Percentiles rank a stretch among this genome's conserved stretches.
Conservation (phyloP, 2,113 vertebrate species). For the Megaleporinus macrocephalus region DNA sequence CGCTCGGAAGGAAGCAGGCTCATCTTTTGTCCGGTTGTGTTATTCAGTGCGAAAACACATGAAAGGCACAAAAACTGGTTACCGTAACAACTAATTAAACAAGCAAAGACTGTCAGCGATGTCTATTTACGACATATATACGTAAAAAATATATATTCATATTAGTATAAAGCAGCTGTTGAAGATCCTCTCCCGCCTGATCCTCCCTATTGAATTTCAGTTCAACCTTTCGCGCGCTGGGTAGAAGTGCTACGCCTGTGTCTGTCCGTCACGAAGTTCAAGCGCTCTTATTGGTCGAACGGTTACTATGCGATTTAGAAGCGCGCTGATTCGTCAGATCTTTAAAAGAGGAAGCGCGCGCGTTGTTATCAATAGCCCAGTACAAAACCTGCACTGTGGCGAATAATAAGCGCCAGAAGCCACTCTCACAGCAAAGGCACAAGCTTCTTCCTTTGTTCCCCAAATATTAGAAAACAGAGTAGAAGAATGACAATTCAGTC, state of each 20-base stretch:
- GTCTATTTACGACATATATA: background rate
- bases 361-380: background rate
- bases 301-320: background rate
- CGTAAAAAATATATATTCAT: background rate
- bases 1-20: constrained; percentile 69
- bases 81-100: too few relatives aligned
- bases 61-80: background rate
- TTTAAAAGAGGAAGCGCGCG: background rate
- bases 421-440: too few relatives aligned
- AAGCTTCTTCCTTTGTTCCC: too few relatives aligned
- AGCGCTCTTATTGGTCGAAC: constrained; percentile 64
- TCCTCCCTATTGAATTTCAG: constrained; percentile 37
- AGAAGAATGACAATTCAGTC: too few relatives aligned
- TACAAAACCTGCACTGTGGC: too few relatives aligned
- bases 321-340: constrained; percentile 29
- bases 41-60: constrained; percentile 35
- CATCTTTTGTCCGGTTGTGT: constrained; percentile 67
- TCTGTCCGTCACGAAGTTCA: constrained; percentile 60
- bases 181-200: constrained; percentile 71
- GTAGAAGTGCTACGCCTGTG: constrained; percentile 59
- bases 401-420: too few relatives aligned
- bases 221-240: constrained; percentile 78
- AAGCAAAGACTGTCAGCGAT: background rate
- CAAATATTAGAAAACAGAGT: too few relatives aligned
- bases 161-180: background rate